Conservation (phyloP, 2,888 invertebrate species). For the Aphidoletes aphidimyza region DNA sequence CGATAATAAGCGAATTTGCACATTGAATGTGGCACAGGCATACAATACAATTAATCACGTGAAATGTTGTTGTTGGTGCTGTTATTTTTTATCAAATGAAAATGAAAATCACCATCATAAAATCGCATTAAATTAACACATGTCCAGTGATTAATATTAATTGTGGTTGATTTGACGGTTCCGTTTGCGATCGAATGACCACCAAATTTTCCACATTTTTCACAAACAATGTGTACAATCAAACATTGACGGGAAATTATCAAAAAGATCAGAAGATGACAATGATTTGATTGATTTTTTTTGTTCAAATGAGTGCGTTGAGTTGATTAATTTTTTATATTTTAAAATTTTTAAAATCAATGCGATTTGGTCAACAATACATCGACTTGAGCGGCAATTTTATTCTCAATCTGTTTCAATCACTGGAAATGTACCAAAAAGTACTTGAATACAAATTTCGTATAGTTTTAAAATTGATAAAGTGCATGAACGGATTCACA, state of each 20-base stretch:
- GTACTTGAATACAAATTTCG: too few species aligned
- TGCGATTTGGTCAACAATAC: neutral
- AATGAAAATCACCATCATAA: neutral
- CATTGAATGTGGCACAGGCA: neutral
- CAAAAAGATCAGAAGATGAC: neutral
- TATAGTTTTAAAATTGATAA: too few species aligned
- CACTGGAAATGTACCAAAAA: neutral
- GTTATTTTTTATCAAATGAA: neutral
- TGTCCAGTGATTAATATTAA: conserved; percentile 32
- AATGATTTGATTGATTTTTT: neutral
- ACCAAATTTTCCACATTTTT: neutral
- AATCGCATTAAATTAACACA: conserved; percentile 41
- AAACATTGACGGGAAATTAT: neutral
- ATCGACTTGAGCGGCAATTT: neutral
- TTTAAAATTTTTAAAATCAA: neutral
- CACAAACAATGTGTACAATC: neutral
- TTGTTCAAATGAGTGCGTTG: neutral
- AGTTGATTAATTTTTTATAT: conserved; percentile 16
- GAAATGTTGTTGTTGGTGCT: neutral
- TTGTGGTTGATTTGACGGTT: conserved; percentile 4
- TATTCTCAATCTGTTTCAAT: neutral
- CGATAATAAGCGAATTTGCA: neutral
- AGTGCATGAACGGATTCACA: too few species aligned
- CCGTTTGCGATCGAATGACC: neutral
- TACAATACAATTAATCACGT: conserved; percentile 19